A percentile compares a stretch with the other conserved stretches of the same genome.
These are phyloP conservation scores for Peromyscus nudipes DNA, from an alignment of 2,797 vertebrate species.

Conservation along the genomic window DNA sequence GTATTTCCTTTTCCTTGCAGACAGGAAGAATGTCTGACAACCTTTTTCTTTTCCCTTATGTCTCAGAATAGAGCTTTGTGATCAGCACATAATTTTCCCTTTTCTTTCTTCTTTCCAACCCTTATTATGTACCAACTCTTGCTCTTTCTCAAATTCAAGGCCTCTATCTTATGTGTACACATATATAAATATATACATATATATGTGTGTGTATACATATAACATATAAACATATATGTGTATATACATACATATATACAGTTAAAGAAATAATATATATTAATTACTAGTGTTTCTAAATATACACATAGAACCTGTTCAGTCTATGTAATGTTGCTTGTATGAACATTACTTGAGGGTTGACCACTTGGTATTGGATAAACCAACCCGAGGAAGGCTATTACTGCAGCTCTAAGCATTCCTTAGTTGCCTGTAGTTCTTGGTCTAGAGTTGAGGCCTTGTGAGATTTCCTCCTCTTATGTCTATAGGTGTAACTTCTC, in stretches of 20 bases:
- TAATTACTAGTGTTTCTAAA: neutral
- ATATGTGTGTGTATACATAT: neutral
- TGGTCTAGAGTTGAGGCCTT: neutral
- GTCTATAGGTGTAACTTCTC: neutral
- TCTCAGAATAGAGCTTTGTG: slow-evolving; percentile 16
- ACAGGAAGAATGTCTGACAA: neutral
- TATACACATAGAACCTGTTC: neutral
- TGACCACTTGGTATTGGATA: neutral
- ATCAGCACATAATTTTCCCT: neutral
- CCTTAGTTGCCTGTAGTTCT: neutral
- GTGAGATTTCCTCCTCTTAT: neutral
- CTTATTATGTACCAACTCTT: neutral
- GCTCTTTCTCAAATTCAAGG: neutral
- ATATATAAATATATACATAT: neutral
- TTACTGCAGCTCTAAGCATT: neutral
- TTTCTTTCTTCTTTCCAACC: neutral
- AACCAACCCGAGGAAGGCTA: neutral
- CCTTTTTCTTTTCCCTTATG: neutral
- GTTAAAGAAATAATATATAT: neutral
- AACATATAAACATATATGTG: neutral
- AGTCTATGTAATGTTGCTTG: neutral
- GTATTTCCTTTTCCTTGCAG: neutral
- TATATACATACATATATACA: neutral
- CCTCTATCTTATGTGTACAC: neutral
- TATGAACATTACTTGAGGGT: neutral